These are phyloP conservation scores for Actias luna DNA, from an alignment of 2,888 invertebrate genomes.

Conservation along the genomic window DNA sequence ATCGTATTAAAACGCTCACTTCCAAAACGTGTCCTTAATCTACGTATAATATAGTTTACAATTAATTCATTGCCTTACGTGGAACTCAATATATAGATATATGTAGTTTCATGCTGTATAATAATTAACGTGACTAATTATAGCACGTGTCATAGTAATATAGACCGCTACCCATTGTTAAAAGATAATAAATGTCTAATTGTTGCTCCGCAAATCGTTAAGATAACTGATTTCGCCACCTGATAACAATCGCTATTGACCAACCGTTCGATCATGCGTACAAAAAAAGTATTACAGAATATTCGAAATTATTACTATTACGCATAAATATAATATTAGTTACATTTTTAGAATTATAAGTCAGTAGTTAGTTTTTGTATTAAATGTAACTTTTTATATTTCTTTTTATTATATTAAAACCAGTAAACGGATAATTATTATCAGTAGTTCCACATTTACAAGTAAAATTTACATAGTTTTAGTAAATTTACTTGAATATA, in stretches of 20 bases:
- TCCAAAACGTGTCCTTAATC: not conserved
- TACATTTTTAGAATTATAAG: not conserved
- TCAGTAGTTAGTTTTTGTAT: not conserved
- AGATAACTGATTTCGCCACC: constrained; percentile 35
- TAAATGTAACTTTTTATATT: not conserved
- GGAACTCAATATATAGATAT: not conserved
- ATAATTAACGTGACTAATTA: constrained; percentile 14
- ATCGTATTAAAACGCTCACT: not conserved
- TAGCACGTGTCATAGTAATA: constrained; percentile 21
- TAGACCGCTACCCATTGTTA: constrained; percentile 26
- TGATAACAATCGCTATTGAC: constrained; percentile 34
- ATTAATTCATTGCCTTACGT: not conserved
- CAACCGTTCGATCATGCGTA: constrained; percentile 22
- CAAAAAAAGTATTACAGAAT: constrained; percentile 11
- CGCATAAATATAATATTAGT: not conserved
- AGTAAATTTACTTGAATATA: no score
- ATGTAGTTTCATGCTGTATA: constrained; percentile 1
- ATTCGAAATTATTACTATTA: not conserved
- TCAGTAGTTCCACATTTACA: no score
- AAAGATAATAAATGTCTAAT: constrained; percentile 38
- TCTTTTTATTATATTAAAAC: not conserved
- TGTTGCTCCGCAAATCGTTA: constrained; percentile 34
- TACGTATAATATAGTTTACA: not conserved
- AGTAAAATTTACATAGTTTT: no score
- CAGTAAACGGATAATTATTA: not conserved